These are phyloP conservation scores for Mola mola DNA, from an alignment of 2,113 vertebrate species.

Conservation along the genomic window DNA sequence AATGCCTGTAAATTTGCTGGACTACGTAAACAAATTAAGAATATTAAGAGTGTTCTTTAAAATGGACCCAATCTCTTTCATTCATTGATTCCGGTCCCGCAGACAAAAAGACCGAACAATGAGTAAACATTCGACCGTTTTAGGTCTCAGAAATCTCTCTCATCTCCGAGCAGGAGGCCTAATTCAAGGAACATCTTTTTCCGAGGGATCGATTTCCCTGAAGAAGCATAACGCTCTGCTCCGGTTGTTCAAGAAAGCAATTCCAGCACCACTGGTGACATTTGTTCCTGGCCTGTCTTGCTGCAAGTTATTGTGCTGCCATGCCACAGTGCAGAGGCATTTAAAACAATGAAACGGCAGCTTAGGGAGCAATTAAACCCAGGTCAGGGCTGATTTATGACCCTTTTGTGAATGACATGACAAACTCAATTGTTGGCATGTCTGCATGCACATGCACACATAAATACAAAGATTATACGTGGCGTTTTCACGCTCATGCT, in stretches of 20 bases:
- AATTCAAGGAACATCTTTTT: conserved; percentile 70
- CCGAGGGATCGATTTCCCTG: conserved; percentile 66
- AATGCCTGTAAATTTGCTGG: conserved; percentile 45
- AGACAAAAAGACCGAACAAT: conserved; percentile 48
- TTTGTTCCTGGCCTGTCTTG: conserved; percentile 70
- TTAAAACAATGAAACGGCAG: conserved; percentile 74
- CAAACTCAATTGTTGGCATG: conserved; percentile 40
- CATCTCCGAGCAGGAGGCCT: conserved; percentile 52
- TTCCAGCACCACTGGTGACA: conserved; percentile 58
- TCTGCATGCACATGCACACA: conserved; percentile 40
- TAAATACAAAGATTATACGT: conserved; percentile 24
- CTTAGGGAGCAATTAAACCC: conserved; percentile 76
- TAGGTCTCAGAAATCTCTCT: conserved; percentile 42
- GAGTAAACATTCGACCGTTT: conserved; percentile 73
- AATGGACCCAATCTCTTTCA: conserved; percentile 45
- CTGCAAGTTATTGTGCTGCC: conserved; percentile 73
- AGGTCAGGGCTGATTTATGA: conserved; percentile 74
- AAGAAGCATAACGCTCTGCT: conserved; percentile 74
- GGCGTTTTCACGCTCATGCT: conserved; percentile 15
- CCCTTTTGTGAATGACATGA: conserved; percentile 53
- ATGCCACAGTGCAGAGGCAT: conserved; percentile 62
- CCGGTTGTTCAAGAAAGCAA: conserved; percentile 71
- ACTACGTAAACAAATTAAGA: conserved; percentile 51
- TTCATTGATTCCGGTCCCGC: conserved; percentile 59
- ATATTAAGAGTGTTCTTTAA: conserved; percentile 49